These are phyloP conservation scores for Cherax quadricarinatus DNA, from an alignment of 1,140 invertebrate species.

Conservation along the genomic window DNA sequence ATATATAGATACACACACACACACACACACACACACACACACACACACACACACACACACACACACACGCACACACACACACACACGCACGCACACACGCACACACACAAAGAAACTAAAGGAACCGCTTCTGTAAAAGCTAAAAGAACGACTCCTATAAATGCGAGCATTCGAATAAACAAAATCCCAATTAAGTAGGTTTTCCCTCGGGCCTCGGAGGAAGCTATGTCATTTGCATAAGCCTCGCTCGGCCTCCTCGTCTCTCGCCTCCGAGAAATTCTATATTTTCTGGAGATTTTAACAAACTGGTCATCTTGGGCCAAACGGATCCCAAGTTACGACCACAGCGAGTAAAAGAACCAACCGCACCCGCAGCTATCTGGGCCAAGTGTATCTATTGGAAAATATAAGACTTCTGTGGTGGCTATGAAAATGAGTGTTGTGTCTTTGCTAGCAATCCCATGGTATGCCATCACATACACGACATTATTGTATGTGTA, in stretches of 20 bases:
- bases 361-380: too few species aligned
- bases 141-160: neutral
- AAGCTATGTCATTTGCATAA: conserved; percentile 47
- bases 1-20: too few species aligned
- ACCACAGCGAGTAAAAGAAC: neutral
- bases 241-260: conserved; percentile 15
- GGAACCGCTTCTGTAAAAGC: neutral
- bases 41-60: conserved; percentile 15
- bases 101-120: neutral
- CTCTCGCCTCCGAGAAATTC: conserved; percentile 31
- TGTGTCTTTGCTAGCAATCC: too few species aligned
- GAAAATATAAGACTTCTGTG: too few species aligned
- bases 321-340: conserved; percentile 19
- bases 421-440: too few species aligned
- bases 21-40: neutral
- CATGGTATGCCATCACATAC: too few species aligned
- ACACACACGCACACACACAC: neutral
- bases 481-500: too few species aligned
- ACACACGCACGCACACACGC: too few species aligned
- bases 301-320: conserved; percentile 41
- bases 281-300: conserved; percentile 50
- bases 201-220: neutral
- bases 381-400: too few species aligned
- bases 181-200: conserved; percentile 52
- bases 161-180: conserved; percentile 35